These are phyloP conservation scores for Pseudopleuronectes americanus DNA, from an alignment of 2,797 vertebrate genomes.

Conservation along the genomic window DNA sequence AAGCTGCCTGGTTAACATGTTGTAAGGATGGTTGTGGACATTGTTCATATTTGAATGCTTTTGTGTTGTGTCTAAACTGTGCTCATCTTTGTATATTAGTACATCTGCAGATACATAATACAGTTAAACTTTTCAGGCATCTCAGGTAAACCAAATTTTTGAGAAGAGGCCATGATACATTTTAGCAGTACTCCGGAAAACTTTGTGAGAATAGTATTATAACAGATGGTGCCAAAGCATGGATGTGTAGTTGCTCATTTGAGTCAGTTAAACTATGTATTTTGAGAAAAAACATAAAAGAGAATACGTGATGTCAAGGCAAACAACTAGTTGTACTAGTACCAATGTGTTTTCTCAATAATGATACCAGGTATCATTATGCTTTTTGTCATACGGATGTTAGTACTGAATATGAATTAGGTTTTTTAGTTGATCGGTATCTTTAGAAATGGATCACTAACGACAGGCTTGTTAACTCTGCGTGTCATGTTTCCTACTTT, in stretches of 20 bases:
- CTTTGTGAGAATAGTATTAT: too few relatives aligned
- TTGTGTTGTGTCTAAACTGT: too few relatives aligned
- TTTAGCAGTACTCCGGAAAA: too few relatives aligned
- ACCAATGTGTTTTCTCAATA: neutral
- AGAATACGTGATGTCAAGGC: neutral
- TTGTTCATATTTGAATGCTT: too few relatives aligned
- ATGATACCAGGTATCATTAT: neutral
- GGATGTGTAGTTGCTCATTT: too few relatives aligned
- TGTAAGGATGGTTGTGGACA: too few relatives aligned
- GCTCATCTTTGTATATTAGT: too few relatives aligned
- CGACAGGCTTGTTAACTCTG: slow-evolving; percentile 12
- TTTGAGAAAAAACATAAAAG: neutral
- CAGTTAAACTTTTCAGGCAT: neutral
- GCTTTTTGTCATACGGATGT: slow-evolving; percentile 7
- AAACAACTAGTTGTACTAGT: neutral
- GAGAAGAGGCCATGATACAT: too few relatives aligned
- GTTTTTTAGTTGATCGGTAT: slow-evolving; percentile 1
- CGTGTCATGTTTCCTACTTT: slow-evolving; percentile 6
- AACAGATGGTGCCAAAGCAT: too few relatives aligned
- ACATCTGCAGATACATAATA: neutral
- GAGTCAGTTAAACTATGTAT: too few relatives aligned
- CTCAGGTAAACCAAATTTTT: too few relatives aligned
- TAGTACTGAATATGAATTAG: slow-evolving; percentile 16
- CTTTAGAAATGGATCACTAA: slow-evolving; percentile 13
- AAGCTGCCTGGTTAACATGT: too few relatives aligned